phyloP scores from a whole-genome alignment of 53 echinoderm and acorn worm genomes.

The Astropecten irregularis region DNA sequence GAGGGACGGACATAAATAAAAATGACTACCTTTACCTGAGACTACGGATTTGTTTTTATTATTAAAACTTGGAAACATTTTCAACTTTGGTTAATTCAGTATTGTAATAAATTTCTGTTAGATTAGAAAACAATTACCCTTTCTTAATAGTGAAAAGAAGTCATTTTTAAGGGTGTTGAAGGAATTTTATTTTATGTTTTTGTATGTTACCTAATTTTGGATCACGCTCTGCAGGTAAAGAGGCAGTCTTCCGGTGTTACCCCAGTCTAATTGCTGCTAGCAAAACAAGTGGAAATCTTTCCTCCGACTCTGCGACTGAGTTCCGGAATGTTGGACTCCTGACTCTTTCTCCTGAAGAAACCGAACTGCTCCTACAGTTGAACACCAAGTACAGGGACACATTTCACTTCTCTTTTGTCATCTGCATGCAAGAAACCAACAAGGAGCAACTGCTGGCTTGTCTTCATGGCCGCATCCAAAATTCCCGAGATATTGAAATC shows the following conservation, averaged over 20 bases:
- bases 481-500: slow-evolving; percentile 44
- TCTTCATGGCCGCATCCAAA: slow-evolving; percentile 38
- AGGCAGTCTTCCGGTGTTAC: slow-evolving; percentile 65
- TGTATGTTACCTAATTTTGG: too few relatives aligned
- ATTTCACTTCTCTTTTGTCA: slow-evolving; percentile 69
- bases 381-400: slow-evolving; percentile 64
- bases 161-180: too few relatives aligned
- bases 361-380: slow-evolving; percentile 15
- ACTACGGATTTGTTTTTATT: too few relatives aligned
- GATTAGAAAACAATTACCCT: too few relatives aligned
- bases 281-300: slow-evolving; percentile 12
- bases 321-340: slow-evolving; percentile 36
- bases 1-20: too few relatives aligned
- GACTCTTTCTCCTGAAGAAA: slow-evolving; percentile 42
- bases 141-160: too few relatives aligned
- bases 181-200: too few relatives aligned
- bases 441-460: slow-evolving; percentile 48
- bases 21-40: too few relatives aligned
- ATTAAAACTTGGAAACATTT: too few relatives aligned
- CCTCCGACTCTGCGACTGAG: slow-evolving; percentile 54
- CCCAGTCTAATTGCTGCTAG: slow-evolving; percentile 64
- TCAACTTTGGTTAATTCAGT: too few relatives aligned
- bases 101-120: too few relatives aligned
- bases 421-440: slow-evolving; percentile 69
- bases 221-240: slow-evolving; percentile 61